Percentiles rank a stretch among this genome's conserved stretches.
Conservation (phyloP, 2,797 vertebrate genomes). For the Mastacembelus armatus region DNA sequence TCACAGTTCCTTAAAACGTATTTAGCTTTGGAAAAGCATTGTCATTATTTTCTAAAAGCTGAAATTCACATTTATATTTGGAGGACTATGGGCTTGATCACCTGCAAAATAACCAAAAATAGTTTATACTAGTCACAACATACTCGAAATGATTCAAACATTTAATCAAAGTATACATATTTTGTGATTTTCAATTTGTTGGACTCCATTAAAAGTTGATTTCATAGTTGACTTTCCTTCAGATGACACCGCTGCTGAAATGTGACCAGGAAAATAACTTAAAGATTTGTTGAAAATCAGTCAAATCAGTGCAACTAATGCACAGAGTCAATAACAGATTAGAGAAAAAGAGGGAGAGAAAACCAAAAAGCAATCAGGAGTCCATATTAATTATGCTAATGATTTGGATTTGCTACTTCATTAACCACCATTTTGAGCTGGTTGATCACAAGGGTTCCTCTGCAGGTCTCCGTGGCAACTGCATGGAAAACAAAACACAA, state of each 20-base stretch:
- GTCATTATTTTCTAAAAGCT: too few species aligned
- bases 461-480: constrained; percentile 58
- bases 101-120: too few species aligned
- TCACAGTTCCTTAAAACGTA: too few species aligned
- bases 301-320: constrained; percentile 60
- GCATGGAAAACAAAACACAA: constrained; percentile 29
- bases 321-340: constrained; percentile 65
- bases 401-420: constrained; percentile 83
- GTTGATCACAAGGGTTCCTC: constrained; percentile 68
- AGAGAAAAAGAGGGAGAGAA: constrained; percentile 20
- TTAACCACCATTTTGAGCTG: constrained; percentile 78
- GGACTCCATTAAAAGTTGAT: constrained; percentile 37
- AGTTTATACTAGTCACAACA: background rate
- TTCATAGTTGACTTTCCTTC: constrained; percentile 43
- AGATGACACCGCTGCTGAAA: constrained; percentile 40
- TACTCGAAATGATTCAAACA: background rate
- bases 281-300: constrained; percentile 66
- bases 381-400: constrained; percentile 81
- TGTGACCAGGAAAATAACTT: constrained; percentile 52
- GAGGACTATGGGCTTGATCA: too few species aligned
- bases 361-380: constrained; percentile 70
- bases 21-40: too few species aligned
- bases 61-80: too few species aligned
- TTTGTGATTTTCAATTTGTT: too few species aligned
- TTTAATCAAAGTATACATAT: constrained; percentile 30